Evolutionary conservation across 2,888 invertebrate species (phyloP), one percentile per base, ranked within the genome.

Genomic region (Antheraea yamamai): DNA sequence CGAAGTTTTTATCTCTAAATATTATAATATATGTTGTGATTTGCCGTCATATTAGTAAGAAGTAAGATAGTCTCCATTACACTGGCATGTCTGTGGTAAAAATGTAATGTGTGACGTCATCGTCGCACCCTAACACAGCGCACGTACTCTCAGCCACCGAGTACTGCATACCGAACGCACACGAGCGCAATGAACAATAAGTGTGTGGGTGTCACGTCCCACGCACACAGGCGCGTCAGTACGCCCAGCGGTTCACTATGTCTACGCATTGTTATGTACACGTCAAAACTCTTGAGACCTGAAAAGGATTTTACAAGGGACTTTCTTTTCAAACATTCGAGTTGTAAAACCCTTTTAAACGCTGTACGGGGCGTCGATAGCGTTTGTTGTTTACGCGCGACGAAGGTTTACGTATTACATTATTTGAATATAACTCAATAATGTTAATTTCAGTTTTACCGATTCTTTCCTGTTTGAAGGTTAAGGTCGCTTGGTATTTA

Each of bases 231-330:
- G 2, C 80, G 64, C 82, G 73, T 78, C 77, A 82, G 82, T 81
- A 89, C 92, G 92, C 91, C 92, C 89, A 85, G 77, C 84, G 70
- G 39, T 81, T 81, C 85, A 85, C 88, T 86, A 85, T 66, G 64
- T 83, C 80, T 84, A 87, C 86, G 79, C 82, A 81, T 85, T 80
- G 64, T 66, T 66, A 66, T 88, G 85, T 85, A 84, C 83, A 84
- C 84, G 84, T 81, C 83, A 82, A 88, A 90, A 91, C 89, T 92
- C 93, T 92, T 89, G 93, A 92, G 93, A 93, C 91, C 90, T 91
- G 91, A 91, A 92, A 92, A 90, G 88, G 91, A 89, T 90, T 92
- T 93, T 89, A 91, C 91, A 92, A 92, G 91, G 91, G 91, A 87
- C 84, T 90, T 90, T 89, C 91, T 91, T 92, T 92, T 91, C 88